Percentiles rank a stretch among this genome's conserved stretches.
Evolutionary conservation across 2,113 vertebrate genomes (phyloP).

Genomic region (Natator depressus): DNA sequence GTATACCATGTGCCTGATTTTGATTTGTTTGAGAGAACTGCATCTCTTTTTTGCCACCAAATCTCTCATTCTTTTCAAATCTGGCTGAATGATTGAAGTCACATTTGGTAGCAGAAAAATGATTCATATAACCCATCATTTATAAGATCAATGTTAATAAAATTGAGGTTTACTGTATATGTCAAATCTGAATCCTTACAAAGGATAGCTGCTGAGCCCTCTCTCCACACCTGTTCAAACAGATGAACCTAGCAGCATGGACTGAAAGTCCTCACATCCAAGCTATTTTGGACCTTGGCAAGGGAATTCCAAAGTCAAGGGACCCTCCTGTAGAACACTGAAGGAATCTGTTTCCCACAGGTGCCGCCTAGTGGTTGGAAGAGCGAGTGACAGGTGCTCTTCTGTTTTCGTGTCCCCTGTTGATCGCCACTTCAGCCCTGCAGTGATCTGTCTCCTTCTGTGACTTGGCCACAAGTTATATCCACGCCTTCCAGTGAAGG

Average conservation of each 20-base stretch:
- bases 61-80: background rate
- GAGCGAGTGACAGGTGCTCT: background rate
- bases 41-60: background rate
- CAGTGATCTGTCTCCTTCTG: background rate
- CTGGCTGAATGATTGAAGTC: background rate
- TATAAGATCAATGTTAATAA: background rate
- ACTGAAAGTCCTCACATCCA: background rate
- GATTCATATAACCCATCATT: background rate
- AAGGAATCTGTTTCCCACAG: background rate
- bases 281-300: accelerated
- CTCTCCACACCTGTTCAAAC: background rate
- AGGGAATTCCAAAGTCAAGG: background rate
- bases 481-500: background rate
- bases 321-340: background rate
- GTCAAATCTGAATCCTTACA: background rate
- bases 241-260: background rate
- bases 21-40: background rate
- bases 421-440: background rate
- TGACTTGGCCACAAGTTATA: background rate
- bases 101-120: background rate
- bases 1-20: background rate
- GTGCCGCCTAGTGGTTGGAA: no score
- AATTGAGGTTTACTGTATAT: background rate
- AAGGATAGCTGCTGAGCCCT: accelerated
- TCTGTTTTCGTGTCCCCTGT: background rate